phyloP scores from a whole-genome alignment of 1,140 invertebrate genomes.

The Temnothorax longispinosus region DNA sequence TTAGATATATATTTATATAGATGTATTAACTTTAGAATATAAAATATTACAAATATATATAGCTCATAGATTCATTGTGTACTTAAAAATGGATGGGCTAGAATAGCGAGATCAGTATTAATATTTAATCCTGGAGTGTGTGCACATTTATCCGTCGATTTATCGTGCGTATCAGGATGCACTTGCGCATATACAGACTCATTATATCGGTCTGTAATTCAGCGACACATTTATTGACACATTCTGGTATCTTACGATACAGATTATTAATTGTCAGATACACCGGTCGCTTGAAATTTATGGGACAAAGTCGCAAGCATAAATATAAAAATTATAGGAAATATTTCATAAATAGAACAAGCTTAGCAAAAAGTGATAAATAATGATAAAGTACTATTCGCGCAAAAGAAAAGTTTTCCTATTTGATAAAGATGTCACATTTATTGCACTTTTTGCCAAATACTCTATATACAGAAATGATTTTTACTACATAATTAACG shows the following conservation, averaged over 20 bases:
- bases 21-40: background rate
- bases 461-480: background rate
- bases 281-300: background rate
- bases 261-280: constrained; percentile 6
- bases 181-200: background rate
- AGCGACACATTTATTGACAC: constrained; percentile 15
- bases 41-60: background rate
- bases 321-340: background rate
- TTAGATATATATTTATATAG: background rate
- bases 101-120: background rate
- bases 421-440: background rate
- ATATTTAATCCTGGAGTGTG: background rate
- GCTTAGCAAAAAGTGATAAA: background rate
- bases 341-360: background rate
- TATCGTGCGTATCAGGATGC: background rate
- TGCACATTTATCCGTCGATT: background rate
- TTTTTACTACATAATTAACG: background rate
- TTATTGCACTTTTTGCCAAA: background rate
- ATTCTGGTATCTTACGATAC: background rate
- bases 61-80: background rate
- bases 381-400: background rate
- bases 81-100: background rate
- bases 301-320: background rate
- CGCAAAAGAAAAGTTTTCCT: background rate
- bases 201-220: background rate